Evolutionary conservation across 2,888 invertebrate genomes (phyloP).

Genomic region (Amiota minor): DNA sequence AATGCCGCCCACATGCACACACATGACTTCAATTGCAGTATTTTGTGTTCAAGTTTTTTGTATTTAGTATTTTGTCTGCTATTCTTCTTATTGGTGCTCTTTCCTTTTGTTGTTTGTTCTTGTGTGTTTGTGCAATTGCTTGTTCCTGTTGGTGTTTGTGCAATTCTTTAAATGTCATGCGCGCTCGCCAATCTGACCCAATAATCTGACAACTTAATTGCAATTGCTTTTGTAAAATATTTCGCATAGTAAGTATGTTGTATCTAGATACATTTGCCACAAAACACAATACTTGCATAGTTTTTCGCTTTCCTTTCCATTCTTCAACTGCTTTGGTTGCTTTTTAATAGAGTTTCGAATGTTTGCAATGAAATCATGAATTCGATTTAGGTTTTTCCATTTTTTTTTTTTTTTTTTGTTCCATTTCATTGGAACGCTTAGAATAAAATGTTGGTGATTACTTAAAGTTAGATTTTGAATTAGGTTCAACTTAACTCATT

Average conservation of each 20-base stretch:
- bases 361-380: too few relatives aligned
- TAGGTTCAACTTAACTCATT: too few relatives aligned
- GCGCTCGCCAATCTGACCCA: constrained; percentile 56
- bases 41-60: background rate
- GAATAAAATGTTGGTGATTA: too few relatives aligned
- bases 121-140: background rate
- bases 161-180: constrained; percentile 55
- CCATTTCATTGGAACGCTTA: too few relatives aligned
- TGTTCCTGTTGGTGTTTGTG: constrained; percentile 42
- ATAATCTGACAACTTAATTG: constrained; percentile 68
- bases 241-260: constrained; percentile 20
- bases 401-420: too few relatives aligned
- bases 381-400: too few relatives aligned
- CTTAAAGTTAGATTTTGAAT: too few relatives aligned
- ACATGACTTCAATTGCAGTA: too few relatives aligned
- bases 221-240: constrained; percentile 57
- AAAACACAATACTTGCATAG: background rate
- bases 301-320: background rate
- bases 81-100: background rate
- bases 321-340: background rate
- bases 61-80: background rate
- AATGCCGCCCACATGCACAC: too few relatives aligned
- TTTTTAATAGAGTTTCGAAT: background rate
- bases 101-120: background rate
- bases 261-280: too few relatives aligned